Evolutionary conservation across 1,140 invertebrate species (phyloP).

Genomic region (Diorhabda elongata): DNA sequence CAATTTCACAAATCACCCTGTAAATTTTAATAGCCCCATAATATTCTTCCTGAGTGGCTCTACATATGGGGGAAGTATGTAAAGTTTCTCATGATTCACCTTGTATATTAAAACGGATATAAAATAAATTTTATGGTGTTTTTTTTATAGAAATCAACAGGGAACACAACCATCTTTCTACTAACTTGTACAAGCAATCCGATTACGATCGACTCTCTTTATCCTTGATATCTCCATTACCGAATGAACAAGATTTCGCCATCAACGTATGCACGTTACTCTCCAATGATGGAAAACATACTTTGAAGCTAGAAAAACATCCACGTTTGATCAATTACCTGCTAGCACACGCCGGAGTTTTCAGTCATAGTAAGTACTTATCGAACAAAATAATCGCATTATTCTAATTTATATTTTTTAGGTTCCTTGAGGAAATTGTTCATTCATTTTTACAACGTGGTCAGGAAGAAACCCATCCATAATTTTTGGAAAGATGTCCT

Average conservation of each 20-base stretch:
- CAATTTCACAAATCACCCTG: too few species aligned
- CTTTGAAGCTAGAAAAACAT: slow-evolving; percentile 76
- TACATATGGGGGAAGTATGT: too few species aligned
- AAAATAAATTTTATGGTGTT: slow-evolving; percentile 8
- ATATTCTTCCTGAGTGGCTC: too few species aligned
- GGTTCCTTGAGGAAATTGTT: slow-evolving; percentile 70
- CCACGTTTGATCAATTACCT: slow-evolving; percentile 84
- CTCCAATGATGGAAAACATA: slow-evolving; percentile 88
- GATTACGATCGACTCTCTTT: slow-evolving; percentile 85
- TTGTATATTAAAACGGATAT: background rate
- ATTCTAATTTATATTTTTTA: slow-evolving; percentile 41
- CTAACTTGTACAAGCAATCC: slow-evolving; percentile 68
- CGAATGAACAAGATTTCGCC: slow-evolving; percentile 98
- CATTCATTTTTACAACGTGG: slow-evolving; percentile 65
- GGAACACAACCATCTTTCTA: slow-evolving; percentile 63
- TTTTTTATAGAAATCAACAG: slow-evolving; percentile 33
- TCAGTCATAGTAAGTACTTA: slow-evolving; percentile 71
- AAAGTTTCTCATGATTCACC: too few species aligned
- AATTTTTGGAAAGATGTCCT: slow-evolving; percentile 71
- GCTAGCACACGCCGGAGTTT: slow-evolving; percentile 90
- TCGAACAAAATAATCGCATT: background rate
- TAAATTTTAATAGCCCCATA: too few species aligned
- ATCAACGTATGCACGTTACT: slow-evolving; percentile 95
- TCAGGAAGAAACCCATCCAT: slow-evolving; percentile 67
- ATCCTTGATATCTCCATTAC: slow-evolving; percentile 87